Evolutionary conservation across 1,140 invertebrate genomes (phyloP).

Genomic region (Stenopsyche tienmushanensis): DNA sequence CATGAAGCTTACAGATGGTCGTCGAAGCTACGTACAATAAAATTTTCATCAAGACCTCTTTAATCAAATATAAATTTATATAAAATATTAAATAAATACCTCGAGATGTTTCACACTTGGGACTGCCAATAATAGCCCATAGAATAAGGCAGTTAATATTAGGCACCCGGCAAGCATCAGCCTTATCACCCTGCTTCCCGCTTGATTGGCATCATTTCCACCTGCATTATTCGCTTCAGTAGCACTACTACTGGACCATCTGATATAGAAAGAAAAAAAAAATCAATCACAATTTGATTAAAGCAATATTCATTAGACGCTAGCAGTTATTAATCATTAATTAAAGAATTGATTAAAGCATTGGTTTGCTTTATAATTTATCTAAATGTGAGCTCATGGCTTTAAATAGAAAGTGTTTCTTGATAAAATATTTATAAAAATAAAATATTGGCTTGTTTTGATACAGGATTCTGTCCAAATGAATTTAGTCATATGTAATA

Average conservation of each 20-base stretch:
- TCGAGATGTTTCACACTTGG: slow-evolving; percentile 60
- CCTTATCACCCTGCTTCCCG: slow-evolving; percentile 60
- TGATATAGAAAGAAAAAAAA: no score
- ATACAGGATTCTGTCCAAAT: no score
- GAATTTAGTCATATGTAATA: no score
- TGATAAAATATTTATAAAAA: no score
- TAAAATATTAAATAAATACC: slow-evolving; percentile 40
- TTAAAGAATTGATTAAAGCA: no score
- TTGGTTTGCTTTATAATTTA: no score
- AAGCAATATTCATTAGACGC: no score
- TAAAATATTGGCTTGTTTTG: no score
- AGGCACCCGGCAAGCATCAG: slow-evolving; percentile 69
- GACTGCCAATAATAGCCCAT: slow-evolving; percentile 64
- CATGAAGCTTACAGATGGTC: slow-evolving; percentile 65
- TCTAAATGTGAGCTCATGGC: no score
- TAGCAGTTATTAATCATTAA: no score
- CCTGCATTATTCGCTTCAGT: slow-evolving; percentile 46
- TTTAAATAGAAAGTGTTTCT: no score
- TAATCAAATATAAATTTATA: neutral
- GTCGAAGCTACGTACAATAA: slow-evolving; percentile 50
- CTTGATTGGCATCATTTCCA: slow-evolving; percentile 52
- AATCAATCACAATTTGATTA: no score
- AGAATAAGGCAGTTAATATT: slow-evolving; percentile 66
- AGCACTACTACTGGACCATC: slow-evolving; percentile 54
- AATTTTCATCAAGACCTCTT: neutral